phyloP scores from a whole-genome alignment of 2,113 vertebrate genomes.

The Ceuthmochares aereus region DNA sequence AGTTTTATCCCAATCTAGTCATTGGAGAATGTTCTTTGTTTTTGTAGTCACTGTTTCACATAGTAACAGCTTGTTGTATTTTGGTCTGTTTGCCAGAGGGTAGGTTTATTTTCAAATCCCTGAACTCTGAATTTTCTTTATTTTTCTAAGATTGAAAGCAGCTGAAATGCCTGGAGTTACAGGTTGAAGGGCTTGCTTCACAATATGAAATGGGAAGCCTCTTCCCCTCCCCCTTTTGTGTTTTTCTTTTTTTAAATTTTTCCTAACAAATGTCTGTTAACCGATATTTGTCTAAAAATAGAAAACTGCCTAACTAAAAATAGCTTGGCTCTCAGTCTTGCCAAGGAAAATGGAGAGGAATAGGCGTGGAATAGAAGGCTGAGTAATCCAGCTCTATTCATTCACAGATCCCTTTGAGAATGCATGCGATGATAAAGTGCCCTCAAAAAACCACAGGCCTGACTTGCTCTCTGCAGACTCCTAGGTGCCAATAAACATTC shows the following conservation, averaged over 20 bases:
- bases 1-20: constrained; percentile 77
- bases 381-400: constrained; percentile 88
- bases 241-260: constrained; percentile 78
- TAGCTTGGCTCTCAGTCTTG: constrained; percentile 87
- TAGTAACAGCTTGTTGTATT: constrained; percentile 89
- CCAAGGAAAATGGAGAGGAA: constrained; percentile 95
- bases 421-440: constrained; percentile 81
- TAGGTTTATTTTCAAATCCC: constrained; percentile 89
- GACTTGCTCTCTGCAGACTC: constrained; percentile 86
- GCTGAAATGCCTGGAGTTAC: constrained; percentile 85
- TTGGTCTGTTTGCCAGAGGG: constrained; percentile 81
- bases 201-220: constrained; percentile 78
- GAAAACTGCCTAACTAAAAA: constrained; percentile 91
- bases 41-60: constrained; percentile 78
- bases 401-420: constrained; percentile 86
- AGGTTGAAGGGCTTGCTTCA: constrained; percentile 83
- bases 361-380: constrained; percentile 88
- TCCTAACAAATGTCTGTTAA: constrained; percentile 92
- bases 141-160: constrained; percentile 87
- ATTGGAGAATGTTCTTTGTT: constrained; percentile 87
- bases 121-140: constrained; percentile 87
- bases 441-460: constrained; percentile 84
- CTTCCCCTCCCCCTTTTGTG: constrained; percentile 78
- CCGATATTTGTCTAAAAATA: constrained; percentile 96
- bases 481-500: constrained; percentile 89